phyloP scores from a whole-genome alignment of 2,113 vertebrate genomes.

The Platycercus adscitus region DNA sequence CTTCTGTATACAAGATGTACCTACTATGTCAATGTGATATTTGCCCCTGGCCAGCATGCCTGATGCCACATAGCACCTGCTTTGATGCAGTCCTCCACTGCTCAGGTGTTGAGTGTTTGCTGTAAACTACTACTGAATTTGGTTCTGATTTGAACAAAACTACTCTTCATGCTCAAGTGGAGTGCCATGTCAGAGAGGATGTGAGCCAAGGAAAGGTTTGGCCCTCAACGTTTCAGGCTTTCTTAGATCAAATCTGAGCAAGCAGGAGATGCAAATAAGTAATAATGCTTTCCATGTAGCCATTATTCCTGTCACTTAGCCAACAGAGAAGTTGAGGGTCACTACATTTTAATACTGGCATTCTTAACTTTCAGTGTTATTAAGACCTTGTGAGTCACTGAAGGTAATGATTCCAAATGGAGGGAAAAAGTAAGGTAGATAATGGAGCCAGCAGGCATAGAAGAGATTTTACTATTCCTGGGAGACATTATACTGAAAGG shows the following conservation, averaged over 20 bases:
- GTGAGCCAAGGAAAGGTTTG: neutral
- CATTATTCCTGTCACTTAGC: slow-evolving; percentile 1
- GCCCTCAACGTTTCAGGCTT: neutral
- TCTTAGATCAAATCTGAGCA: neutral
- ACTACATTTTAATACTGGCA: neutral
- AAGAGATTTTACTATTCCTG: slow-evolving; percentile 21
- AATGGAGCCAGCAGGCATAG: neutral
- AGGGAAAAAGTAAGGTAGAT: neutral
- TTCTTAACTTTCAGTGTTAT: neutral
- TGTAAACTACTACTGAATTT: neutral
- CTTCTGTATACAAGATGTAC: neutral
- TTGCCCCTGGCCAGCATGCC: accelerated
- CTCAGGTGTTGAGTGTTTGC: neutral
- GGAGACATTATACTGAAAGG: neutral
- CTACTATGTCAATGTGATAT: accelerated
- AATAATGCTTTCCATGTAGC: neutral
- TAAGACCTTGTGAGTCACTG: slow-evolving; percentile 4
- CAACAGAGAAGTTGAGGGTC: neutral
- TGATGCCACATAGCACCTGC: neutral
- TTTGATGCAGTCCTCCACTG: neutral
- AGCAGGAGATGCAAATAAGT: neutral
- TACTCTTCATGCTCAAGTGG: neutral
- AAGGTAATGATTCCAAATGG: slow-evolving; percentile 7
- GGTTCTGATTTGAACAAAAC: slow-evolving; percentile 40
- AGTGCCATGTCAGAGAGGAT: neutral